Percentiles rank a stretch among this genome's conserved stretches.
These are phyloP conservation scores for Synaphobranchus kaupii DNA, from an alignment of 2,797 vertebrate species.

Conservation along the genomic window DNA sequence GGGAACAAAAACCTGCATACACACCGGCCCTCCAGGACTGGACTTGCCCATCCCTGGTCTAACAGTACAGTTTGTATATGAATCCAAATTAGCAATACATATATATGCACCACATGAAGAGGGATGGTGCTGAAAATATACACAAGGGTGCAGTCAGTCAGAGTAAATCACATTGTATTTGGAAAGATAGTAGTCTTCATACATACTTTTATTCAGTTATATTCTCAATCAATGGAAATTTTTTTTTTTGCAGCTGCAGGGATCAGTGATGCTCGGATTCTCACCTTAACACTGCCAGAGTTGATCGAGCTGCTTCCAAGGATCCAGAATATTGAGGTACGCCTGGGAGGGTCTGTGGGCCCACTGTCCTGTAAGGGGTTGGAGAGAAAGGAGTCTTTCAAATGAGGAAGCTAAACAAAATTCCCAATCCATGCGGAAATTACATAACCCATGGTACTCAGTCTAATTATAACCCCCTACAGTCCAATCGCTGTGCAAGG, in stretches of 20 bases:
- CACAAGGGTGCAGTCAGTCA: no score
- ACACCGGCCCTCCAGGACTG: no score
- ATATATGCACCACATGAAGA: no score
- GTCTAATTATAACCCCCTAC: no score
- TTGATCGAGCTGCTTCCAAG: conserved; percentile 47
- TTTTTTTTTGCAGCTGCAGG: not conserved
- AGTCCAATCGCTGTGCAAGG: no score
- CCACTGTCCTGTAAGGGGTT: no score
- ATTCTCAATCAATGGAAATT: not conserved
- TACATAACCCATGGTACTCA: not conserved
- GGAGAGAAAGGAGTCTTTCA: not conserved
- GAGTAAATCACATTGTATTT: not conserved
- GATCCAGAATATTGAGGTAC: rapidly evolving
- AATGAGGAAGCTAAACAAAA: not conserved
- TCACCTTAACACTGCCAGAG: conserved; percentile 38
- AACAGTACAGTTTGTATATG: not conserved
- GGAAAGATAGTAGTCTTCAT: no score
- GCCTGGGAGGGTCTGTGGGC: not conserved
- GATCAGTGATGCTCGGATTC: conserved; percentile 22
- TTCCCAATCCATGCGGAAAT: not conserved
- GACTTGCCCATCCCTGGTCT: no score
- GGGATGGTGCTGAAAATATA: not conserved
- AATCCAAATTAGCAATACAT: no score
- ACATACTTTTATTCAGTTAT: no score
- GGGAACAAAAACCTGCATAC: no score